Evolutionary conservation across 2,888 invertebrate species (phyloP).

Genomic region (Acleris emargana): DNA sequence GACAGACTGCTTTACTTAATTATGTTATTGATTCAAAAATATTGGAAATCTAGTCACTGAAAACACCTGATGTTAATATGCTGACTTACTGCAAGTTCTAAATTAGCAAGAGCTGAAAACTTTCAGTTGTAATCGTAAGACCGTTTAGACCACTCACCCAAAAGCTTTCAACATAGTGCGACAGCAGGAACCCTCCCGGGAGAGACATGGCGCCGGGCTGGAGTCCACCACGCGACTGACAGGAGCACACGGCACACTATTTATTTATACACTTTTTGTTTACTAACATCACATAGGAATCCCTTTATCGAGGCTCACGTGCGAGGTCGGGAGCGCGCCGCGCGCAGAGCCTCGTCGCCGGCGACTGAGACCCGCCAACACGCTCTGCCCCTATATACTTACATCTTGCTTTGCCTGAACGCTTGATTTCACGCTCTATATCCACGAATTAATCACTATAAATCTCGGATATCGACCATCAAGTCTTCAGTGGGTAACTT

Average conservation of each 20-base stretch:
- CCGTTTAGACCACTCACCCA: constrained; percentile 64
- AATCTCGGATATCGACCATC: constrained; percentile 62
- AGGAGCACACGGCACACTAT: constrained; percentile 61
- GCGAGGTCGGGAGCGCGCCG: constrained; percentile 48
- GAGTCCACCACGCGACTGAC: constrained; percentile 67
- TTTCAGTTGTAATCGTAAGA: not conserved
- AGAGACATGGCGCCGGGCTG: constrained; percentile 69
- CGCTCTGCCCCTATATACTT: constrained; percentile 75
- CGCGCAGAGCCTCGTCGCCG: constrained; percentile 55
- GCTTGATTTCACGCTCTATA: constrained; percentile 79
- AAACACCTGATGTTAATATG: not conserved
- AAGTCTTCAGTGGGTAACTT: constrained; percentile 42
- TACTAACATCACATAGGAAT: constrained; percentile 77
- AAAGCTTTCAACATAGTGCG: constrained; percentile 77
- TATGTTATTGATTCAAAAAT: not conserved
- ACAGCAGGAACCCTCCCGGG: constrained; percentile 75
- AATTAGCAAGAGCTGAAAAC: not conserved
- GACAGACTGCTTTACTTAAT: not conserved
- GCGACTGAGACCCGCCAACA: constrained; percentile 64
- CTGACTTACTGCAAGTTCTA: not conserved
- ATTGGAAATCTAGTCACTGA: not conserved
- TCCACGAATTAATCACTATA: constrained; percentile 74
- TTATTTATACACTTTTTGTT: constrained; percentile 79
- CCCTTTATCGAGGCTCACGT: constrained; percentile 56
- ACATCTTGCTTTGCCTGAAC: constrained; percentile 74